A percentile compares a stretch with the other conserved stretches of the same genome.
Conservation (phyloP, 2,797 vertebrate species). For the Botia kubotai region DNA sequence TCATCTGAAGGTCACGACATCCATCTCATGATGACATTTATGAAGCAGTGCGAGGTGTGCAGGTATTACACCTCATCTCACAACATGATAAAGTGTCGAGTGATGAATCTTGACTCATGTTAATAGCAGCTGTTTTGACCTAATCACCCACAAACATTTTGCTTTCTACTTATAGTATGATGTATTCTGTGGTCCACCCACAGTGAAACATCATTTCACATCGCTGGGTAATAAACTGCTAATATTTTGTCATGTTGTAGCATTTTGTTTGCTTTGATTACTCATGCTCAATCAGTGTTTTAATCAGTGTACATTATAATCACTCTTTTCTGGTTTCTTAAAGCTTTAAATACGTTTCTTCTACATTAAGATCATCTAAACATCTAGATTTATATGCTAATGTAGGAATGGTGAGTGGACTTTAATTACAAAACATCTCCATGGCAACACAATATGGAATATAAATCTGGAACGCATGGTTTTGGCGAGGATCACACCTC, state of each 20-base stretch:
- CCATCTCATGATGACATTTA: not conserved
- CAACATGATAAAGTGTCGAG: not conserved
- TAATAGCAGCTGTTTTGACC: not conserved
- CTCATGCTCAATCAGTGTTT: too few relatives aligned
- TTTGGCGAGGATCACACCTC: conserved; percentile 75
- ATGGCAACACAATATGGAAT: not conserved
- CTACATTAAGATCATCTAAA: not conserved
- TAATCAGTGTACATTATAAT: too few relatives aligned
- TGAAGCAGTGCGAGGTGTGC: not conserved
- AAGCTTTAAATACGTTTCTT: too few relatives aligned
- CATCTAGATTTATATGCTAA: not conserved
- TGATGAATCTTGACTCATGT: not conserved
- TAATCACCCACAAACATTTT: not conserved
- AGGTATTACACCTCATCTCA: not conserved
- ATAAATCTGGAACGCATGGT: not conserved
- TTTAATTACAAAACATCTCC: not conserved
- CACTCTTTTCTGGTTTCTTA: too few relatives aligned
- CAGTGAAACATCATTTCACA: not conserved
- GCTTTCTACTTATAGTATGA: not conserved
- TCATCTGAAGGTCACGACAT: not conserved
- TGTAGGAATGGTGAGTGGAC: not conserved
- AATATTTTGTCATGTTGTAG: not conserved
- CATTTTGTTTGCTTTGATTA: too few relatives aligned
- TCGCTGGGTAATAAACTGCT: not conserved
- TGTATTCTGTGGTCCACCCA: not conserved